Conservation (phyloP, 2,113 vertebrate species). For the Anarrhichthys ocellatus region DNA sequence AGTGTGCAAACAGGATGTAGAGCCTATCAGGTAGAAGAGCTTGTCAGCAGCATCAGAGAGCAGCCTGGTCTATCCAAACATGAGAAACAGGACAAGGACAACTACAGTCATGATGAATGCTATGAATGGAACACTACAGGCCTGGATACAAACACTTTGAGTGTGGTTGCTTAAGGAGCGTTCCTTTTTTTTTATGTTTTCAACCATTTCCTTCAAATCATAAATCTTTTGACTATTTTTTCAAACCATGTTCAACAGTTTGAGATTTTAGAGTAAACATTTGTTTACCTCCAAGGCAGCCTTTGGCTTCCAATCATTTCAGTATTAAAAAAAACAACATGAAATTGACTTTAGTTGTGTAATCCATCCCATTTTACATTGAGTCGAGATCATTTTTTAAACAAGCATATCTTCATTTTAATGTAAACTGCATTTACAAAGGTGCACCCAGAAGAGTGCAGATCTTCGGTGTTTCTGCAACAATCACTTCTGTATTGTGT, state of each 20-base stretch:
- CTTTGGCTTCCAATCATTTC: background rate
- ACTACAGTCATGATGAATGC: conserved; percentile 53
- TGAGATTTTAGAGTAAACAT: background rate
- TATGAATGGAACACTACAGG: conserved; percentile 24
- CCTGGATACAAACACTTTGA: conserved; percentile 26
- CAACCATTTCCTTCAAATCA: conserved; percentile 5
- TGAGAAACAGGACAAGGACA: conserved; percentile 47
- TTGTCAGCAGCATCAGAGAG: conserved; percentile 46
- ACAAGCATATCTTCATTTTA: background rate
- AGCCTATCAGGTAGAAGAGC: conserved; percentile 47
- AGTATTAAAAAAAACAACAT: background rate
- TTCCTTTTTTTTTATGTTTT: background rate
- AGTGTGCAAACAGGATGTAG: conserved; percentile 57
- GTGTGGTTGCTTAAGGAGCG: background rate
- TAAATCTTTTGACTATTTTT: background rate
- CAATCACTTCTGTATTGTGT: too few relatives aligned
- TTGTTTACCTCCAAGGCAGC: background rate
- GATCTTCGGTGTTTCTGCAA: too few relatives aligned
- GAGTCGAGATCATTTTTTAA: background rate
- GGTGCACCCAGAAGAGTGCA: too few relatives aligned
- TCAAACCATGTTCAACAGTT: background rate
- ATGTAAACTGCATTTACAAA: too few relatives aligned
- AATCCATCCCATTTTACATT: background rate
- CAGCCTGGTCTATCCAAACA: background rate
- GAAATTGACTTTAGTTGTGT: background rate